Conservation (phyloP, 2,113 vertebrate genomes). For the Campylomormyrus tamandua region DNA sequence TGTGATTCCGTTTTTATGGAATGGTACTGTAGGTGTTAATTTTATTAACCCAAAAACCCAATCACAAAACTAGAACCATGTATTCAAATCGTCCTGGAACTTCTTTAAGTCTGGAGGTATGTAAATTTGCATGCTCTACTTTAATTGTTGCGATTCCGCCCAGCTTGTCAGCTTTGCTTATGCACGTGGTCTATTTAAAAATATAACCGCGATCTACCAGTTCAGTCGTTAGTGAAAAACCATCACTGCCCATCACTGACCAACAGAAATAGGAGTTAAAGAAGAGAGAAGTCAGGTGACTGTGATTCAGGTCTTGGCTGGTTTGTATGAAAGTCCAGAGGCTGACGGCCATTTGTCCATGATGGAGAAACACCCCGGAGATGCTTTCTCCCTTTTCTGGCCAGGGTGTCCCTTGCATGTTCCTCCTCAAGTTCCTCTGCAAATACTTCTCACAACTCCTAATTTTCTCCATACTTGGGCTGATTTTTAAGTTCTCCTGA, state of each 20-base stretch:
- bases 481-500: background rate
- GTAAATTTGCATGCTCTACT: background rate
- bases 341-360: background rate
- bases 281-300: background rate
- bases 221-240: background rate
- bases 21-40: background rate
- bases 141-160: background rate
- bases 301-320: background rate
- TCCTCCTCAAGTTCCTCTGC: background rate
- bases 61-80: background rate
- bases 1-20: background rate
- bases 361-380: background rate
- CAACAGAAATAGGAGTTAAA: background rate
- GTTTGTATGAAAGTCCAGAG: background rate
- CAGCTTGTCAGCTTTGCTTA: background rate
- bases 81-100: background rate
- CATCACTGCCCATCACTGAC: background rate
- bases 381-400: background rate
- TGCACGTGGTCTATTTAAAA: background rate
- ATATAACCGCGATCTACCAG: background rate
- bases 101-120: background rate
- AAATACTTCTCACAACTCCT: background rate
- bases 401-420: background rate
- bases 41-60: background rate
- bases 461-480: background rate